Conservation (phyloP, 2,888 invertebrate species). For the Malachius bipustulatus region DNA sequence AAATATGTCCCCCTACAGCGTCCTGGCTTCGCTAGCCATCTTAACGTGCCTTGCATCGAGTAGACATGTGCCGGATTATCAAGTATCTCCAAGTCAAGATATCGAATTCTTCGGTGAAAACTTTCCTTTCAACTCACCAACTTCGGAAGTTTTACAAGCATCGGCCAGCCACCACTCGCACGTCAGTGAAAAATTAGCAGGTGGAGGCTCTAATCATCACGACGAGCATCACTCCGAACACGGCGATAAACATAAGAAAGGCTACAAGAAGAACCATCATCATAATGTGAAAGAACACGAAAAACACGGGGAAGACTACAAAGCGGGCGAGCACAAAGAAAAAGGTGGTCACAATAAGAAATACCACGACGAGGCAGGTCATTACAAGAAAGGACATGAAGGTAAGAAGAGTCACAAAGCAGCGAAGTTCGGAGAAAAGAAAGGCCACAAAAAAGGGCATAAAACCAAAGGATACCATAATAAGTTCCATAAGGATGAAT, state of each 20-base stretch:
- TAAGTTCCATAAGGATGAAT: constrained; percentile 68
- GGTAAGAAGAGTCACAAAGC: constrained; percentile 55
- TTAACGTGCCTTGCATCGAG: constrained; percentile 10
- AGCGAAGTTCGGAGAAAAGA: constrained; percentile 59
- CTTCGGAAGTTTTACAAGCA: background rate
- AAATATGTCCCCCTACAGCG: constrained; percentile 16
- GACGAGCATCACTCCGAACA: constrained; percentile 42
- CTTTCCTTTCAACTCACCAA: background rate
- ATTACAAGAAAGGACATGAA: constrained; percentile 54
- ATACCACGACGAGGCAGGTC: constrained; percentile 50
- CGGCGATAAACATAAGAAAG: constrained; percentile 40
- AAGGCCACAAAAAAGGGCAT: constrained; percentile 65
- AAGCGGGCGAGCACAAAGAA: constrained; percentile 48
- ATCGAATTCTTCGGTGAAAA: background rate
- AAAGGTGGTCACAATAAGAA: constrained; percentile 51
- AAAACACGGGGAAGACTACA: constrained; percentile 46
- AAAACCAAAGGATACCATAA: constrained; percentile 70
- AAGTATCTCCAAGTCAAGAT: background rate
- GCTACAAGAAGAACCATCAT: constrained; percentile 46
- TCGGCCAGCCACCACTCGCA: background rate
- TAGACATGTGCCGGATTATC: constrained; percentile 2
- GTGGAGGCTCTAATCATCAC: constrained; percentile 34
- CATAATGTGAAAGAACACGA: constrained; percentile 48
- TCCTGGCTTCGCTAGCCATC: constrained; percentile 13
- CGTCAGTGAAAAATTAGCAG: constrained; percentile 11